Evolutionary conservation across 2,113 vertebrate genomes (phyloP).

Genomic region (Perca schrenkii): DNA sequence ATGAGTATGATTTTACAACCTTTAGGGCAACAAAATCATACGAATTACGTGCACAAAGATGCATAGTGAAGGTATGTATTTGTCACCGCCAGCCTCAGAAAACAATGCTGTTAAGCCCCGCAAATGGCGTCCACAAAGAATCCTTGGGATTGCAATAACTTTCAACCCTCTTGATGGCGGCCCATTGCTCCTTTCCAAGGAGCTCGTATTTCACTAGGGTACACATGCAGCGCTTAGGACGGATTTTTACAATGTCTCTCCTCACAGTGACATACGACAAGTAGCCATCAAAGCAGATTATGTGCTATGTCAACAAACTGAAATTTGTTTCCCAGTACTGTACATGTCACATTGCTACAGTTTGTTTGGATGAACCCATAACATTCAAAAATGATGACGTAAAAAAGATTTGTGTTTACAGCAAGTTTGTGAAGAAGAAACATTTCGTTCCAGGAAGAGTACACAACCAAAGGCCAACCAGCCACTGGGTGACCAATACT

Average conservation of each 20-base stretch:
- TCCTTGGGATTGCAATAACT: slow-evolving; percentile 54
- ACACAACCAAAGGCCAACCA: background rate
- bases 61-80: slow-evolving; percentile 2
- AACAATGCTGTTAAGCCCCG: slow-evolving; percentile 3
- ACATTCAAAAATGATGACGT: slow-evolving; percentile 10
- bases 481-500: slow-evolving; percentile 6
- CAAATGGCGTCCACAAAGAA: slow-evolving; percentile 46
- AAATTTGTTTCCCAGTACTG: slow-evolving; percentile 18
- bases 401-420: slow-evolving; percentile 19
- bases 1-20: slow-evolving; percentile 27
- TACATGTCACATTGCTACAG: slow-evolving; percentile 16
- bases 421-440: background rate
- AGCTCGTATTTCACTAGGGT: slow-evolving; percentile 47
- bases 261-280: slow-evolving; percentile 46
- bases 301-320: slow-evolving; percentile 35
- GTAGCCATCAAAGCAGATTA: slow-evolving; percentile 60
- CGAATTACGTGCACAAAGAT: background rate
- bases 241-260: slow-evolving; percentile 37
- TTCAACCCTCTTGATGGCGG: slow-evolving; percentile 30
- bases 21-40: slow-evolving; percentile 1
- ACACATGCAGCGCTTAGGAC: slow-evolving; percentile 26
- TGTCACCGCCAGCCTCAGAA: slow-evolving; percentile 20
- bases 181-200: slow-evolving; percentile 45
- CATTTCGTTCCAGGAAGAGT: slow-evolving; percentile 19
- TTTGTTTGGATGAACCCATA: slow-evolving; percentile 14